These are phyloP conservation scores for Pelochelys cantorii DNA, from an alignment of 2,797 vertebrate genomes.

Conservation along the genomic window DNA sequence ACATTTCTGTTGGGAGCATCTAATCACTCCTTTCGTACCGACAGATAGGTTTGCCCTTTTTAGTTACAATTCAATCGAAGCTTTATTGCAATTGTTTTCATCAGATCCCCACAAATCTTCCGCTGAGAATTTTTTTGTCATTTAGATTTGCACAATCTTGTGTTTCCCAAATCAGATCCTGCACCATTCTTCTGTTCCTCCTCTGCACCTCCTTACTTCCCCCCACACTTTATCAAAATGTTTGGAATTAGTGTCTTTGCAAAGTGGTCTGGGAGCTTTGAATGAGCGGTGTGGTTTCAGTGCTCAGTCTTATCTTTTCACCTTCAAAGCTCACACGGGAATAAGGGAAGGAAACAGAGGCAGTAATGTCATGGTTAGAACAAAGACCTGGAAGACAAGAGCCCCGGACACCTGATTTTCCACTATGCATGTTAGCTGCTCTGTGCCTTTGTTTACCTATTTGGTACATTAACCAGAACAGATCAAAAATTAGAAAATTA, in stretches of 20 bases:
- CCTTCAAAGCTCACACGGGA: conserved; percentile 6
- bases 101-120: not conserved
- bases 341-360: not conserved
- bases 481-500: conserved; percentile 1
- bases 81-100: conserved; percentile 7
- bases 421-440: not conserved
- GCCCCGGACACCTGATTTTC: not conserved
- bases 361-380: not conserved
- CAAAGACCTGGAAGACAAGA: not conserved
- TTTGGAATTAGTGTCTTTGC: not conserved
- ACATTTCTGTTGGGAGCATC: conserved; percentile 2
- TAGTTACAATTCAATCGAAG: not conserved
- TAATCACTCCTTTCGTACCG: not conserved
- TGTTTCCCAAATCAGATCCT: not conserved
- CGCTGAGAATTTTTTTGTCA: not conserved
- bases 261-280: not conserved
- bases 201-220: not conserved
- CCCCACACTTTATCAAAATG: conserved; percentile 3
- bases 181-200: not conserved
- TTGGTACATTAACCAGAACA: not conserved
- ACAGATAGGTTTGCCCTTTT: conserved; percentile 6
- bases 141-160: not conserved
- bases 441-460: not conserved
- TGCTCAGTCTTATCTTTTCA: fast-evolving
- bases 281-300: fast-evolving